Base-by-base conservation (phyloP, 2,797 vertebrate genomes). In the Percopsis omiscomaycus region DNA sequence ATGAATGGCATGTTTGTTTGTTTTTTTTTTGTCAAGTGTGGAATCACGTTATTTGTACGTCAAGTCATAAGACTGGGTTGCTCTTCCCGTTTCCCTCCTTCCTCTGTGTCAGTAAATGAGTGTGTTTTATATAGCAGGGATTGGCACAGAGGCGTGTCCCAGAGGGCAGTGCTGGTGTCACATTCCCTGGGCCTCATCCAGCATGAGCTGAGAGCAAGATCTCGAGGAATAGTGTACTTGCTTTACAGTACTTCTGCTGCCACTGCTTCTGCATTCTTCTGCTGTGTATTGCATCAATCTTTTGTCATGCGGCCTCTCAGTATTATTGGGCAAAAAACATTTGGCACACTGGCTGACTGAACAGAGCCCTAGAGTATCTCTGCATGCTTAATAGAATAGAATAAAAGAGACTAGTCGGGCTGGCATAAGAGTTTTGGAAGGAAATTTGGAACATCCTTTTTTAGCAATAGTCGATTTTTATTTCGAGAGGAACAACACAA, bases 181-280 rank as follows among this genome's bases (percentile, higher is more conserved):
- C 22, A 55, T 28, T 60, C 62, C 22, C 50, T 54, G 59, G 49
- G 51, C 47, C 15, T 72, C 54, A 64, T 74, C 58, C 61, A 66
- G 52, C 69, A 42, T 59, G 28, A 10, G 22, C 66, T 27, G 28
- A 71, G 29, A 59, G 64, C 45, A 13, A 55, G 75, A 52, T 74
- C 68, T 57, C 73, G 53, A 62, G 32, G 11, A 61, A 50, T 32
- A n/a, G 32, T 37, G 32, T 37, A 37, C 8, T 37, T 37, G 32
- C 58, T 22, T 55, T 16, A 22, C 22, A 22, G 22, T 22, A 5
- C 14, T 60, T 58, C 72, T 58, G 30, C 22, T 16, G 46, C 44
- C 32, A 48, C 30, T 12, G 14, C 46, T 74, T 37, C 8, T 37
- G 32, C 32, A 8, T 37, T 37, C 32, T 37, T 37, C 32, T 5